These are phyloP conservation scores for Hydrocynus forskahlii DNA, from an alignment of 2,797 vertebrate species.

Conservation along the genomic window DNA sequence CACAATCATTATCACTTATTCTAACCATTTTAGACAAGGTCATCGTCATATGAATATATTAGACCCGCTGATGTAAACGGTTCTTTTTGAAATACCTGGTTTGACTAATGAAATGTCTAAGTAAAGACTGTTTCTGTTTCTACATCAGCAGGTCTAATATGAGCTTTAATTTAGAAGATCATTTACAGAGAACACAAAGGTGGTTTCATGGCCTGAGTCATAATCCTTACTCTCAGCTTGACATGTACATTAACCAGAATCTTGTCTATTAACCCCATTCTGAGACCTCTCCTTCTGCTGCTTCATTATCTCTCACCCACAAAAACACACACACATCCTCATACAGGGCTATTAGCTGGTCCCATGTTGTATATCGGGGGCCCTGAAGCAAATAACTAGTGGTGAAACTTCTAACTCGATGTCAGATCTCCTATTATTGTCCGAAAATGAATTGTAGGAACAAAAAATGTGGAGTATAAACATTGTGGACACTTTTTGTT, in stretches of 20 bases:
- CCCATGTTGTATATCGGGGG: not conserved
- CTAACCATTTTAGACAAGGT: not conserved
- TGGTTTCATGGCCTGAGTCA: no score
- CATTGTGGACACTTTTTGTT: constrained; percentile 12
- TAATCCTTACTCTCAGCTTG: not conserved
- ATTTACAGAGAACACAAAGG: not conserved
- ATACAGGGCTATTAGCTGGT: not conserved
- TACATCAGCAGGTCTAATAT: no score
- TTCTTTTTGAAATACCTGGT: not conserved
- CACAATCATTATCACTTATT: not conserved
- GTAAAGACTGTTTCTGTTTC: not conserved
- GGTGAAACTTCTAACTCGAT: not conserved
- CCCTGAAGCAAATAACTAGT: constrained; percentile 19
- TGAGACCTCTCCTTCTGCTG: not conserved
- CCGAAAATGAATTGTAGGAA: not conserved
- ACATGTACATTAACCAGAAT: not conserved
- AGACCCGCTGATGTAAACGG: not conserved
- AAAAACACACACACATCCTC: no score
- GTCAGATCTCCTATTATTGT: constrained; percentile 19
- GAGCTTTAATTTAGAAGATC: not conserved
- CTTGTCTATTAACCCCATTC: constrained; percentile 43
- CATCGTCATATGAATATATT: not conserved
- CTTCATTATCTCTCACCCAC: not conserved
- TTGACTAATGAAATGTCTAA: not conserved
- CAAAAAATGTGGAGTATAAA: constrained; percentile 16